Evolutionary conservation across 1,140 invertebrate genomes (phyloP).

Genomic region (Bombus huntii): DNA sequence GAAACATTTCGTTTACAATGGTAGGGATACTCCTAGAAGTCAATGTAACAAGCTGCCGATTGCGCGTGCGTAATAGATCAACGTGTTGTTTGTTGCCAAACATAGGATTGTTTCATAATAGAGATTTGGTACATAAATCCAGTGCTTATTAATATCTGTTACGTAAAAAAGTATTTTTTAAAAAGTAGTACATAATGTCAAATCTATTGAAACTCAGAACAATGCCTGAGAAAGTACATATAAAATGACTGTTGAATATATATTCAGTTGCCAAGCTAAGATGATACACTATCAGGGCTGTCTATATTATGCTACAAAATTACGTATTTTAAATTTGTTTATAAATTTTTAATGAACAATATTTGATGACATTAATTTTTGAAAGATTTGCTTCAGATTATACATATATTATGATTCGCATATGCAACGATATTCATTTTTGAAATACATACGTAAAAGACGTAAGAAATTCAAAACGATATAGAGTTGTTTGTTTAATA

Average conservation of each 20-base stretch:
- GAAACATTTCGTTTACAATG: not conserved
- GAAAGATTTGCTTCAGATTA: not conserved
- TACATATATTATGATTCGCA: not conserved
- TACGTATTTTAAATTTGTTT: not conserved
- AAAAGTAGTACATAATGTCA: not conserved
- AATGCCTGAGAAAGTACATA: not conserved
- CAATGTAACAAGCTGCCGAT: not conserved
- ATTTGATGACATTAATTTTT: not conserved
- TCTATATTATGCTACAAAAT: not conserved
- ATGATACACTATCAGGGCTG: not conserved
- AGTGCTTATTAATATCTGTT: not conserved
- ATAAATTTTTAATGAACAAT: not conserved
- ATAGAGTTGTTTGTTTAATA: not conserved
- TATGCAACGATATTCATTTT: not conserved
- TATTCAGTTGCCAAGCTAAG: not conserved
- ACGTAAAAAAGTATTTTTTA: not conserved
- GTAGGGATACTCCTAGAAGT: conserved; percentile 5
- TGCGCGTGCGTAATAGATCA: conserved; percentile 7
- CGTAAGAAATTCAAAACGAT: not conserved
- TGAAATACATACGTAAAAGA: not conserved
- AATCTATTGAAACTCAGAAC: not conserved
- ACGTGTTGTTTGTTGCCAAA: not conserved
- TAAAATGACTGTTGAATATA: not conserved
- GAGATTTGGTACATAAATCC: not conserved
- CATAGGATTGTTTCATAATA: not conserved